phyloP scores from a whole-genome alignment of 2,888 invertebrate species.

The Scaeva pyrastri region DNA sequence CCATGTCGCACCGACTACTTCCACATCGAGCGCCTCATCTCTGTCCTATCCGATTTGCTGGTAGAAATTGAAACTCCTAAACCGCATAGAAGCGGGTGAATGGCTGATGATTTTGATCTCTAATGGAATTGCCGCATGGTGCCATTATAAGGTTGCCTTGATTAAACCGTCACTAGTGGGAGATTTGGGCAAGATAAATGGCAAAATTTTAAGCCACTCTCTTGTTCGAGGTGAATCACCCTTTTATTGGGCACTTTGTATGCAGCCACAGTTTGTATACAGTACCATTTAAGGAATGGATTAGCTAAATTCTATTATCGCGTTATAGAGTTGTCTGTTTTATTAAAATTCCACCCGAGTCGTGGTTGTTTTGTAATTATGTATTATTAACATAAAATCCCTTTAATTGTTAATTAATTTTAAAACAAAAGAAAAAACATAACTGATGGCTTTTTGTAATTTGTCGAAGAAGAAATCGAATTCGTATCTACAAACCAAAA shows the following conservation, averaged over 20 bases:
- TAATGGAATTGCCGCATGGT: conserved; percentile 53
- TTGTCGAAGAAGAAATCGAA: too few relatives aligned
- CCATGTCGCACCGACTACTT: background rate
- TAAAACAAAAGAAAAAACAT: too few relatives aligned
- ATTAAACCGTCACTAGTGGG: conserved; percentile 47
- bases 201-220: conserved; percentile 38
- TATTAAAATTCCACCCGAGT: background rate
- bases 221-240: conserved; percentile 39
- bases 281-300: conserved; percentile 9
- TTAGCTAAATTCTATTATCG: conserved; percentile 31
- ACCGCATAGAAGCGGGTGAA: conserved; percentile 41
- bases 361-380: background rate
- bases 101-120: conserved; percentile 47
- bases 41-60: background rate
- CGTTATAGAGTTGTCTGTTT: conserved; percentile 8
- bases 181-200: conserved; percentile 56
- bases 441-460: too few relatives aligned
- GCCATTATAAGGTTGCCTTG: conserved; percentile 37
- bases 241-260: conserved; percentile 43
- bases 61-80: conserved; percentile 10
- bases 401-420: too few relatives aligned
- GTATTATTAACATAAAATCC: too few relatives aligned
- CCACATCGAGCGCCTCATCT: background rate
- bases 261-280: conserved; percentile 13
- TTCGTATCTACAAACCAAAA: too few relatives aligned